phyloP scores from a whole-genome alignment of 2,113 vertebrate species.

The Corynorhinus townsendii region DNA sequence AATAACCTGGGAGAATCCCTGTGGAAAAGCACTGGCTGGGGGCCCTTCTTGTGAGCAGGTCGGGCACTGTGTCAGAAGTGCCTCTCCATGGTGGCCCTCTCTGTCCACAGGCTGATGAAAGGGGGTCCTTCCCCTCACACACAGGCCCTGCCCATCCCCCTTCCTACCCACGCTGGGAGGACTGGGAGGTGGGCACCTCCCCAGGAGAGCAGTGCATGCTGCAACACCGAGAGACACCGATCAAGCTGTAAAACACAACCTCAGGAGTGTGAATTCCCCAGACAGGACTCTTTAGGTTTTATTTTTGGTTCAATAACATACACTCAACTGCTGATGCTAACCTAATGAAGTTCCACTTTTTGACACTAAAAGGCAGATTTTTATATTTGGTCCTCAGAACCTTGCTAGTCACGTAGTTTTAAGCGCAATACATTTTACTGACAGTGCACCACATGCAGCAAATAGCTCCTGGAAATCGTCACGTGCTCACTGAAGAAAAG shows the following conservation, averaged over 20 bases:
- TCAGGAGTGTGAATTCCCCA: neutral
- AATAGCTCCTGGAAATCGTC: neutral
- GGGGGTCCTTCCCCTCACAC: neutral
- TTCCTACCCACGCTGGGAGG: too few species aligned
- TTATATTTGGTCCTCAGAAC: neutral
- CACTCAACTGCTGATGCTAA: neutral
- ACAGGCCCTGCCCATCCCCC: neutral
- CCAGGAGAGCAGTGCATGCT: neutral
- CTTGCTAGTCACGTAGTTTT: neutral
- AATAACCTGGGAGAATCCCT: neutral
- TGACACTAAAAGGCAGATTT: neutral
- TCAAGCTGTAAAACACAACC: neutral
- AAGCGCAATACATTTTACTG: neutral
- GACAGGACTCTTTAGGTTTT: neutral
- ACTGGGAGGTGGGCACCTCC: neutral
- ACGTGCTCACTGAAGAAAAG: neutral
- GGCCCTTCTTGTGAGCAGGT: neutral
- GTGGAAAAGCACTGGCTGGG: neutral
- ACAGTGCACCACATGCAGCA: neutral
- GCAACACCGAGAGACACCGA: accelerated
- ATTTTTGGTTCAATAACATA: neutral
- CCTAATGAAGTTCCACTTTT: neutral
- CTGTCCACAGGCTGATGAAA: neutral
- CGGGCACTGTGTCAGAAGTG: too few species aligned
- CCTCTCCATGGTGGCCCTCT: neutral